phyloP scores from a whole-genome alignment of 2,888 invertebrate species.

The Colostygia pectinataria region DNA sequence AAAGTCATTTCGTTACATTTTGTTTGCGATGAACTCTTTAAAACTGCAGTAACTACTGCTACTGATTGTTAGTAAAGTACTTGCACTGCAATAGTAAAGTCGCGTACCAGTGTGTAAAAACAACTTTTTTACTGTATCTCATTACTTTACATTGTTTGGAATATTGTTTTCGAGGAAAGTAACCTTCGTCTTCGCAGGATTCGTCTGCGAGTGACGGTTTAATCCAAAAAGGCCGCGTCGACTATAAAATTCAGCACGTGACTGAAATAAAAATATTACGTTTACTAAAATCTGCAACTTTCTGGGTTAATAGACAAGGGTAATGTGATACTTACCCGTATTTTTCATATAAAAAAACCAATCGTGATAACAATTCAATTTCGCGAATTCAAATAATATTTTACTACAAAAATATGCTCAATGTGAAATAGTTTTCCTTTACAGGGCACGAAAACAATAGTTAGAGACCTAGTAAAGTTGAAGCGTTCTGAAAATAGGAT shows the following conservation, averaged over 20 bases:
- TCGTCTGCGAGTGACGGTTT: constrained; percentile 73
- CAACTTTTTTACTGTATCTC: neutral
- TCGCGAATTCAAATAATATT: neutral
- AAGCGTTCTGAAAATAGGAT: neutral
- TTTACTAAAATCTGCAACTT: constrained; percentile 32
- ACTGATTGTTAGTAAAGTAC: too few species aligned
- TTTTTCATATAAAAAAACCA: constrained; percentile 3
- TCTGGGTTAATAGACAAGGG: constrained; percentile 22
- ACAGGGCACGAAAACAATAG: neutral
- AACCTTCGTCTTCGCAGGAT: constrained; percentile 50
- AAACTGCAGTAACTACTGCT: too few species aligned
- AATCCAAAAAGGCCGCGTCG: constrained; percentile 60
- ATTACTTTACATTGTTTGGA: constrained; percentile 33
- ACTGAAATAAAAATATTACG: constrained; percentile 59
- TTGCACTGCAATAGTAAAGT: too few species aligned
- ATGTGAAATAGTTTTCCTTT: neutral
- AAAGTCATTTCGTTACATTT: too few species aligned
- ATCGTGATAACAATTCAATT: constrained; percentile 4
- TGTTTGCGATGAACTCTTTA: too few species aligned
- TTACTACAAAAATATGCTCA: neutral
- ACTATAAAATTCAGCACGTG: constrained; percentile 67
- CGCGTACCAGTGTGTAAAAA: too few species aligned
- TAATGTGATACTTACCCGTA: constrained; percentile 15
- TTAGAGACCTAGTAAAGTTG: neutral
- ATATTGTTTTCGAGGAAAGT: constrained; percentile 36